Percentiles rank a stretch among this genome's conserved stretches.
Evolutionary conservation across 2,113 vertebrate species (phyloP).

Genomic region (Tupaia chinensis): DNA sequence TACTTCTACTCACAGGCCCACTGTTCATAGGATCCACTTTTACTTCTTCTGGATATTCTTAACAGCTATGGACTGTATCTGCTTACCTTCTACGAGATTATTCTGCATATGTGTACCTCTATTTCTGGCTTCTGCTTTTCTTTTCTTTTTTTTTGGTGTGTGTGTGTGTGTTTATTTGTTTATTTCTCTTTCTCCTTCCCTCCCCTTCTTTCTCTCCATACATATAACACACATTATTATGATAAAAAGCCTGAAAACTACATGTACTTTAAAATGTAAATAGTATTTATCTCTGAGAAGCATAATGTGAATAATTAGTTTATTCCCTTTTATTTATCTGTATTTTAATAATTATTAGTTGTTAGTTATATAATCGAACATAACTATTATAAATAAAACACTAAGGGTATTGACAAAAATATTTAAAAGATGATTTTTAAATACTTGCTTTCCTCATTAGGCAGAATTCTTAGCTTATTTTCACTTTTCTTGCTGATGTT

Average conservation of each 20-base stretch:
- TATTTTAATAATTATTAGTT: not conserved
- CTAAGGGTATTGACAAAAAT: not conserved
- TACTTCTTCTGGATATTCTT: not conserved
- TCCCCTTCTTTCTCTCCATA: not conserved
- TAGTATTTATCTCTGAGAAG: not conserved
- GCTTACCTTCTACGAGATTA: not conserved
- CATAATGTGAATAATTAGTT: not conserved
- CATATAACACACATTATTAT: not conserved
- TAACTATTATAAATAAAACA: not conserved
- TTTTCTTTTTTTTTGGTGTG: not conserved
- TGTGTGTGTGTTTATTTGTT: not conserved
- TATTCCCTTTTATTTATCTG: not conserved
- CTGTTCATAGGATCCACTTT: not conserved
- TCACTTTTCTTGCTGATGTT: not conserved
- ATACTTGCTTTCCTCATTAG: not conserved
- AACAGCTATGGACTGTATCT: not conserved
- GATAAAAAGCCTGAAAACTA: not conserved
- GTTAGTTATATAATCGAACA: not conserved
- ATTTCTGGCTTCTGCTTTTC: not conserved
- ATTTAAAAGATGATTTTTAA: slow-evolving; percentile 16
- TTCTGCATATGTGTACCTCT: not conserved
- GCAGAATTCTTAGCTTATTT: not conserved
- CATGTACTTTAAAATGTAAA: not conserved
- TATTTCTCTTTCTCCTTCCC: not conserved
- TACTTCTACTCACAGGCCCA: too few species aligned